These are phyloP conservation scores for Yponomeuta malinellus DNA, from an alignment of 2,888 invertebrate species.

Conservation along the genomic window DNA sequence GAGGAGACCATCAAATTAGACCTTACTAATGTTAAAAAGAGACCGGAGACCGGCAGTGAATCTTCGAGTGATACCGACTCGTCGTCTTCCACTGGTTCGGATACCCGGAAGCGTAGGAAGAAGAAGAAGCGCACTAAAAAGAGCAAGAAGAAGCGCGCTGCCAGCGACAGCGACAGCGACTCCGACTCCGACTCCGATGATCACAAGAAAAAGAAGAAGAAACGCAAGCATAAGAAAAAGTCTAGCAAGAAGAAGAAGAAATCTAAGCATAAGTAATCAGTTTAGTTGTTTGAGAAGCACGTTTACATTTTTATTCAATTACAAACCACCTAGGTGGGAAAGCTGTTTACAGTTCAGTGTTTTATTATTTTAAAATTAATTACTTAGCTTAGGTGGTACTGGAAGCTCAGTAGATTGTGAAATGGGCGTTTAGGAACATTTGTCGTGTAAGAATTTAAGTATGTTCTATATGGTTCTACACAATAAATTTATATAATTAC, in stretches of 20 bases:
- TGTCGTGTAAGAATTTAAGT: not conserved
- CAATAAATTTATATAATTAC: constrained; percentile 1
- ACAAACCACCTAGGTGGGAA: not conserved
- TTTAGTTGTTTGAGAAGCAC: not conserved
- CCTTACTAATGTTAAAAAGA: constrained; percentile 67
- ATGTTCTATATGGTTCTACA: not conserved
- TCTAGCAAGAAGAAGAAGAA: constrained; percentile 84
- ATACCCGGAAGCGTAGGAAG: constrained; percentile 76
- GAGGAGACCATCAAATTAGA: constrained; percentile 68
- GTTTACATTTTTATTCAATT: not conserved
- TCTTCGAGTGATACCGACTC: constrained; percentile 65
- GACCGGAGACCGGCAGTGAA: constrained; percentile 61
- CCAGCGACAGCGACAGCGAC: constrained; percentile 78
- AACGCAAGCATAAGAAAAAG: constrained; percentile 81
- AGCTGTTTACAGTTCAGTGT: constrained; percentile 1
- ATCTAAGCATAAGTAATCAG: constrained; percentile 61
- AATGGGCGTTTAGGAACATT: constrained; percentile 5
- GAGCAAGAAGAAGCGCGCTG: constrained; percentile 76
- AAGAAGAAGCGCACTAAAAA: constrained; percentile 77
- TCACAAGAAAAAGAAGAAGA: constrained; percentile 80
- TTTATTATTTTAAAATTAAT: constrained; percentile 6
- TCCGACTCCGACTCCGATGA: constrained; percentile 81
- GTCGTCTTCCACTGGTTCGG: constrained; percentile 67
- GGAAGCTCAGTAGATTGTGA: not conserved
- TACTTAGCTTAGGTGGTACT: not conserved